Base-by-base conservation (phyloP, 2,113 vertebrate species). In the Antigone vipio region DNA sequence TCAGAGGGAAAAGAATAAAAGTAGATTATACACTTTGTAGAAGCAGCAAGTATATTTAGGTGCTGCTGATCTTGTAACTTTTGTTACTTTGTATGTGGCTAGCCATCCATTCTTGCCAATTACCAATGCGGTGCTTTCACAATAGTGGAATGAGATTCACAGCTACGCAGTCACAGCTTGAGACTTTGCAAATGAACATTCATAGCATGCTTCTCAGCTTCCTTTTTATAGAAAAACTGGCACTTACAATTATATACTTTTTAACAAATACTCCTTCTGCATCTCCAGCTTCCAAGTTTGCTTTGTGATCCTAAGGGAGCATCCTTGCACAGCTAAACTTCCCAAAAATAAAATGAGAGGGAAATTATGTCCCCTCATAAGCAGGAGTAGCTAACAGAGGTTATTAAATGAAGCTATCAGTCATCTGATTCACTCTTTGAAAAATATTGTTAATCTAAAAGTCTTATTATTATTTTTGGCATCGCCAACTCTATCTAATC, bases 111-210 rank as follows among this genome's bases (percentile, higher is more conserved):
- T 97, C 95, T 89, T 79, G 89, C 91, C 96, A 95, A 97, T 92
- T 97, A 97, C 93, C 89, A 63, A 55, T 71, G 91, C 2, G 3
- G 67, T 50, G 94, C 92, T 95, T 88, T 94, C 89, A 97, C 94
- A 95, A 95, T 91, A 97, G 94, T 4, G 0, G 87, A 88, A 95
- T 91, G 87, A 97, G 88, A 95, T 96, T 97, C 95, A 85, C 96
- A 94, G 94, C 95, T 95, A 91, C 4, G 1, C 81, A 76, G 74
- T 94, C 97, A 95, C 97, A 97, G 96, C 94, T 96, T 97, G 96
- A 97, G 92, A 82, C 93, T 96, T 96, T 85, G 95, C 85, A 97
- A 96, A 95, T 95, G 97, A 97, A 97, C 96, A 94, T 92, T 97
- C 94, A 69, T 95, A 96, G 84, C 71, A 44, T 78, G 94, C 86